A percentile compares a stretch with the other conserved stretches of the same genome.
phyloP scores from a whole-genome alignment of 2,113 vertebrate species.

The Scalopus aquaticus region DNA sequence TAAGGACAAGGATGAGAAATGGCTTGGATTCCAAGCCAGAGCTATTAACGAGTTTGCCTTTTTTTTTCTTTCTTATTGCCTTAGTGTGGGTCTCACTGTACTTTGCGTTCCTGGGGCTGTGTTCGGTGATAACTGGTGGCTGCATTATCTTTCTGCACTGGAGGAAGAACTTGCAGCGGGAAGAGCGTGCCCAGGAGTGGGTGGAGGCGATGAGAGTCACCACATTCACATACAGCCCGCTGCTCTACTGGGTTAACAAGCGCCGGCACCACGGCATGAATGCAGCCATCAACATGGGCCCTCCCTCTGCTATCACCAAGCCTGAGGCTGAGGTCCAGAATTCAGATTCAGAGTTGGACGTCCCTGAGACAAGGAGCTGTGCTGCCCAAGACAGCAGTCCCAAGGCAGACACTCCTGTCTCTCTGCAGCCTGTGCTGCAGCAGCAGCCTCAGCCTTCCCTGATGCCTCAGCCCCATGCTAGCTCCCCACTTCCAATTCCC shows the following conservation, averaged over 20 bases:
- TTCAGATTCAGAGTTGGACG: neutral
- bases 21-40: neutral
- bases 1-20: neutral
- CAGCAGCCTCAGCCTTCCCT: neutral
- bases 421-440: neutral
- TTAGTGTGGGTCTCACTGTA: conserved; percentile 75
- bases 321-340: conserved; percentile 26
- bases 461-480: neutral
- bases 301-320: neutral
- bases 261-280: conserved; percentile 55
- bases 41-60: neutral
- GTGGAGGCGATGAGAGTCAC: conserved; percentile 65
- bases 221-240: conserved; percentile 71
- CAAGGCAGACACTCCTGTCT: neutral
- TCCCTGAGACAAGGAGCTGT: neutral
- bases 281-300: conserved; percentile 28
- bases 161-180: conserved; percentile 75
- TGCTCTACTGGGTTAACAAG: conserved; percentile 78
- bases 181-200: conserved; percentile 74
- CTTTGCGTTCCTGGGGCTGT: conserved; percentile 78
- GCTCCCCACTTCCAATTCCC: neutral
- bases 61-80: conserved; percentile 32
- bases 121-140: conserved; percentile 56
- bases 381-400: neutral
- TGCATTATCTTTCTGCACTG: conserved; percentile 79